Percentiles rank a stretch among this genome's conserved stretches.
Evolutionary conservation across 2,797 vertebrate genomes (phyloP).

Genomic region (Capromys pilorides): DNA sequence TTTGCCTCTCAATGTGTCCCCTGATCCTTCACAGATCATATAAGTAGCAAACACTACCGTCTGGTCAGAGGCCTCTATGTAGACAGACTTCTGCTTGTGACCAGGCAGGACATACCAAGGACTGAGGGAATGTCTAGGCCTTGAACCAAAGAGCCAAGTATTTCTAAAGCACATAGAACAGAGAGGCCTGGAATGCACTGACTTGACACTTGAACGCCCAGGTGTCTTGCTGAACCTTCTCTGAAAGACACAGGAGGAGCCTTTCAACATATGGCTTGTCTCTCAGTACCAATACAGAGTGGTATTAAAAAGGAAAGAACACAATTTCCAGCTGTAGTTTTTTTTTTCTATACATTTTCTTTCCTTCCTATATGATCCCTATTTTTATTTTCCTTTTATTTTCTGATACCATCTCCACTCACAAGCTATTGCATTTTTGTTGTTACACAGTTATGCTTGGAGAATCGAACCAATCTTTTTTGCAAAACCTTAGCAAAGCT

Average conservation of each 20-base stretch:
- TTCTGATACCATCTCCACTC: background rate
- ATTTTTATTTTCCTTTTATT: constrained; percentile 9
- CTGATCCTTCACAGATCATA: background rate
- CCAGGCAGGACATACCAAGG: background rate
- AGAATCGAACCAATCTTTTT: background rate
- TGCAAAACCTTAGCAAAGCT: constrained; percentile 10
- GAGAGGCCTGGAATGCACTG: background rate
- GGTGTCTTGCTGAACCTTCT: background rate
- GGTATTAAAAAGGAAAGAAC: background rate
- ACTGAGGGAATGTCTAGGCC: background rate
- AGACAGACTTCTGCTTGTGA: background rate
- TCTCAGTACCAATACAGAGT: background rate
- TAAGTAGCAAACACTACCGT: background rate
- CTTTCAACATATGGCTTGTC: background rate
- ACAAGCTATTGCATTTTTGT: background rate
- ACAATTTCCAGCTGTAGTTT: background rate
- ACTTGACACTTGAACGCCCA: background rate
- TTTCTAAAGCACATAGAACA: background rate
- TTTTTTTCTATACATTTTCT: background rate
- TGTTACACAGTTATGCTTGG: background rate
- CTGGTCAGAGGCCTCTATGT: accelerated
- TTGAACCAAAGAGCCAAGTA: background rate
- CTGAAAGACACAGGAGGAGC: background rate
- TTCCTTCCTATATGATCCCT: background rate
- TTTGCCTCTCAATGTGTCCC: background rate